Evolutionary conservation across 1,140 invertebrate genomes (phyloP).

Genomic region (Formica exsecta): DNA sequence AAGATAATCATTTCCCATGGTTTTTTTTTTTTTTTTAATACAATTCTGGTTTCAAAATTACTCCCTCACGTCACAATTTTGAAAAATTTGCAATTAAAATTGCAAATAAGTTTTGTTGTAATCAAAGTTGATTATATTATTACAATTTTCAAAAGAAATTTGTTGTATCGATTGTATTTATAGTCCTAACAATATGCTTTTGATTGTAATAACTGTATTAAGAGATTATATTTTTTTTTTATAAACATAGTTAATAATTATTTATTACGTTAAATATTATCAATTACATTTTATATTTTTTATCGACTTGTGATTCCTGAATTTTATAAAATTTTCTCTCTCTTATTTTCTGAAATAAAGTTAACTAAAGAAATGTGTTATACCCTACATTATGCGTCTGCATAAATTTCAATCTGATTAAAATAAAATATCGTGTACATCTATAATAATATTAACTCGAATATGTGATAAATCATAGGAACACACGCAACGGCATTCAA

Average conservation of each 20-base stretch:
- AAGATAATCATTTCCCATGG: not conserved
- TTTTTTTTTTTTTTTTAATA: too few relatives aligned
- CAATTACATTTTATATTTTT: not conserved
- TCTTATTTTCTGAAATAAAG: not conserved
- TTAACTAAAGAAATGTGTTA: not conserved
- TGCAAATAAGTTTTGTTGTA: too few relatives aligned
- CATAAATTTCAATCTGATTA: not conserved
- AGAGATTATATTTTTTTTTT: not conserved
- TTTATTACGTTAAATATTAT: not conserved
- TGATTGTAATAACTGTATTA: not conserved
- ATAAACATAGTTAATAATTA: not conserved
- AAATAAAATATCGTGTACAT: not conserved
- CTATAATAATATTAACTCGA: constrained; percentile 6
- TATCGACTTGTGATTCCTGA: not conserved
- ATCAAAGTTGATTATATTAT: too few relatives aligned
- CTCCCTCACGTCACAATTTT: too few relatives aligned
- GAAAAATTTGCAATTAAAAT: too few relatives aligned
- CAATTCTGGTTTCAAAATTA: too few relatives aligned
- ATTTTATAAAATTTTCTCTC: not conserved
- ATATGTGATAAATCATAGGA: not conserved
- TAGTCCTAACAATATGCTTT: too few relatives aligned
- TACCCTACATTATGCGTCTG: too few relatives aligned
- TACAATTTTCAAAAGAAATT: too few relatives aligned
- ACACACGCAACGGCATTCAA: not conserved
- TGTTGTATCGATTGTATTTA: too few relatives aligned